Base-by-base conservation (phyloP, 2,888 invertebrate genomes). In the Liopterus haemorrhoidalis region DNA sequence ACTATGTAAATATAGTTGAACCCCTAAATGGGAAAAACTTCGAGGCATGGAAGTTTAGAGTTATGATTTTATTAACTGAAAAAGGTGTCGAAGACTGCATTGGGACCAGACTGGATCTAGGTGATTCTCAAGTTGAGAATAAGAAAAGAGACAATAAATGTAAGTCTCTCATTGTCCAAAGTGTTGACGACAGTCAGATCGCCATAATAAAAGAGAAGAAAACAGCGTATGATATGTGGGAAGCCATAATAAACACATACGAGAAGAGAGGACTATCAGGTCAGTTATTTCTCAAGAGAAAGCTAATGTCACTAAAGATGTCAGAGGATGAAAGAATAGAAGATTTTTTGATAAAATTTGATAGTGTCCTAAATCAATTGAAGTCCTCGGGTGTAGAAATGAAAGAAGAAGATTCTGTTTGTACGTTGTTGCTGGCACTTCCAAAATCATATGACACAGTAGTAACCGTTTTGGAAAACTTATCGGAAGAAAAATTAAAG, bases 361-460 rank as follows among this genome's bases (percentile, higher is more conserved):
- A 52, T 19, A 43, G 48, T 37, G 32, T 46, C 20, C 24, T 45
- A 6, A 33, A 48, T 4, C 43, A 53, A 35, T 11, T 51, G 20
- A 46, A 46, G 41, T 18, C 8, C 8, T 33, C 39, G 24, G 49
- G 48, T 19, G 28, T 37, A 12, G 33, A 45, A 36, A 20, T 51
- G 33, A 14, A 38, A 15, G 49, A 53, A 14, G 25, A 49, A 19
- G 46, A 48, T 21, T 20, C 47, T 16, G 39, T 48, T 4, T 49
- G 42, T 16, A 50, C 48, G 15, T 14, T 52, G 14, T 33, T 50
- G 21, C 19, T 49, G 25, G 31, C 27, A 4, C 25, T 50, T 24
- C 52, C 50, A 27, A 48, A 47, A 19, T 46, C 51, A 1, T 53
- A 46, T 45, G 51, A 53, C 25, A 53, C 49, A 12, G 43, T 54